Evolutionary conservation across 2,888 invertebrate genomes (phyloP).

Genomic region (Trachelus stipa): DNA sequence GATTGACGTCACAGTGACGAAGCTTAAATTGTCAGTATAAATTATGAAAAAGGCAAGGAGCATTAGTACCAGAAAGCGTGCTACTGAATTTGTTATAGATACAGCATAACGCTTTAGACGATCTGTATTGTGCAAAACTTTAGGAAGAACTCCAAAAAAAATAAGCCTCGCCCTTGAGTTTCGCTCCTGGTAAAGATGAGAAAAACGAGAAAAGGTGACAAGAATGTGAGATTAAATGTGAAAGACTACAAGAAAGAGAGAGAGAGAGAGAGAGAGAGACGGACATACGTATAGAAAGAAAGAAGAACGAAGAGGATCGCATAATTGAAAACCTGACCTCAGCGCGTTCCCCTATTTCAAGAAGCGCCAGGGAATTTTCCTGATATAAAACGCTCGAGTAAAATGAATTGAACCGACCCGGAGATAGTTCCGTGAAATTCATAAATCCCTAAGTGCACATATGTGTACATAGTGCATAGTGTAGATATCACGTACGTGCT

Average conservation of each 20-base stretch:
- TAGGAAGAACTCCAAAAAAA: background rate
- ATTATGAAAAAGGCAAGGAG: background rate
- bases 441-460: background rate
- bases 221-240: background rate
- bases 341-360: constrained; percentile 27
- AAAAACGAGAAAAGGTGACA: background rate
- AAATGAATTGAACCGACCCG: background rate
- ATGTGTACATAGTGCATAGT: background rate
- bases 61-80: background rate
- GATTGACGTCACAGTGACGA: background rate
- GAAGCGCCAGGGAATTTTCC: constrained; percentile 25
- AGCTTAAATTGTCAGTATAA: background rate
- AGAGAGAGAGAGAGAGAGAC: too few relatives aligned
- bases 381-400: constrained; percentile 8
- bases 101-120: background rate
- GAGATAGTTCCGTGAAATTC: background rate
- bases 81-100: background rate
- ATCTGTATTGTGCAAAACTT: background rate
- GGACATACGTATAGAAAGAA: background rate
- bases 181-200: background rate
- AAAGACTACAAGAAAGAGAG: background rate
- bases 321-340: constrained; percentile 41
- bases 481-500: background rate
- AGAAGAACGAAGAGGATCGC: constrained; percentile 15
- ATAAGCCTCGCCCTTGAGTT: background rate